Conservation (phyloP, 1,140 invertebrate genomes). For the Bombus affinis region DNA sequence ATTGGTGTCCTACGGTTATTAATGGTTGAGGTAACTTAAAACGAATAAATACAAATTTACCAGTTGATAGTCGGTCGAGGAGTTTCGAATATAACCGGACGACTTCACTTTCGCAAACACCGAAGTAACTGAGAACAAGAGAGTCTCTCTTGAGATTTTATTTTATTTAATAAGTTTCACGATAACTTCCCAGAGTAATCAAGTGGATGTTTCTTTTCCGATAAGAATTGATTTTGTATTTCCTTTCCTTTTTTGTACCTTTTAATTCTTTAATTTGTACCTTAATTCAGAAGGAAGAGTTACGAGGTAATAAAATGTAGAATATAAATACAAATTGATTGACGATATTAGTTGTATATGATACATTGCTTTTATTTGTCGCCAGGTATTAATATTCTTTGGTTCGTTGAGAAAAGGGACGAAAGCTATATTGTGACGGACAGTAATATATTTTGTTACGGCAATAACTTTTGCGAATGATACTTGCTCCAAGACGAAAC, state of each 20-base stretch:
- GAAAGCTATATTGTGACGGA: not conserved
- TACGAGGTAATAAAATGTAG: not conserved
- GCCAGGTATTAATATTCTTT: not conserved
- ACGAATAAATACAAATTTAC: not conserved
- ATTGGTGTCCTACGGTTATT: not conserved
- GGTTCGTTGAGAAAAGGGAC: not conserved
- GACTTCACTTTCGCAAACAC: not conserved
- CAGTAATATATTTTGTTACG: not conserved
- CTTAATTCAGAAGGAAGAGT: not conserved
- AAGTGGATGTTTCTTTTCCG: not conserved
- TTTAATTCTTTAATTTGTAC: too few species aligned
- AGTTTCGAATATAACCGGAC: constrained; percentile 1
- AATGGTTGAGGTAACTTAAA: not conserved
- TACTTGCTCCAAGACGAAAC: constrained; percentile 19
- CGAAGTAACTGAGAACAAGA: not conserved
- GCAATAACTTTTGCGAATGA: constrained; percentile 7
- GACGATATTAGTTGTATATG: not conserved
- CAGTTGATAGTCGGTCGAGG: not conserved
- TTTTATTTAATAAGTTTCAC: constrained; percentile 50
- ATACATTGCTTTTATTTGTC: not conserved
- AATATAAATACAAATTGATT: not conserved
- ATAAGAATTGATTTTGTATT: constrained; percentile 8
- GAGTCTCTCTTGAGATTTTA: not conserved
- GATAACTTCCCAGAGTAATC: constrained; percentile 1
- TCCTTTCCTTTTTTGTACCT: not conserved